phyloP scores from a whole-genome alignment of 2,888 invertebrate genomes.

The Tineola bisselliella region DNA sequence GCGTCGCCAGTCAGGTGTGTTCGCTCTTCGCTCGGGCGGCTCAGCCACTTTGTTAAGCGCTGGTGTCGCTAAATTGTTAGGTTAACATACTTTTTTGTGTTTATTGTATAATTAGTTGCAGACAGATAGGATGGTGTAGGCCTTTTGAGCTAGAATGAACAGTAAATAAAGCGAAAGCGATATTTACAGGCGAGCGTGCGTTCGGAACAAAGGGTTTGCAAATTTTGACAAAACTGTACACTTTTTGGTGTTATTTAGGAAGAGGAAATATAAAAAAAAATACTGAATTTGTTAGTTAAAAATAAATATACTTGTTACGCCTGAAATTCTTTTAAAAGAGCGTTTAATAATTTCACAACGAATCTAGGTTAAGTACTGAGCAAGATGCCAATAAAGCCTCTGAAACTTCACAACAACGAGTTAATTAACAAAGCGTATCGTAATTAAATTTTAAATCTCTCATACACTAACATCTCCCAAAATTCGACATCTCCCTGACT shows the following conservation, averaged over 20 bases:
- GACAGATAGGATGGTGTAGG: slow-evolving; percentile 9
- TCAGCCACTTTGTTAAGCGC: slow-evolving; percentile 31
- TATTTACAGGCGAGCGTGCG: neutral
- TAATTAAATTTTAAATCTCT: neutral
- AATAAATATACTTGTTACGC: neutral
- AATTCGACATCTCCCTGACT: neutral
- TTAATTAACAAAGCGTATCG: neutral
- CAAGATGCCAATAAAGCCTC: neutral
- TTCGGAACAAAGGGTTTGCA: neutral
- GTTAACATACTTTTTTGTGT: slow-evolving; percentile 9
- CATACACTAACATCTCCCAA: neutral
- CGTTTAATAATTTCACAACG: neutral
- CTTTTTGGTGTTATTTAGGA: neutral
- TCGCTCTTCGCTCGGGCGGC: slow-evolving; percentile 27
- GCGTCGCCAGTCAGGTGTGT: slow-evolving; percentile 52
- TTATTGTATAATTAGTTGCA: slow-evolving; percentile 8
- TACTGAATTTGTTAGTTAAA: neutral
- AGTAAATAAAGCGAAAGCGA: neutral
- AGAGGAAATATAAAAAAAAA: no score
- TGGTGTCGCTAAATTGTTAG: slow-evolving; percentile 9
- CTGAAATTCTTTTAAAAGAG: neutral
- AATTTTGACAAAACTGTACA: neutral
- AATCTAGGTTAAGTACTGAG: neutral
- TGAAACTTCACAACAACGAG: neutral
- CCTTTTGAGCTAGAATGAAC: slow-evolving; percentile 8